These are phyloP conservation scores for Condylura cristata DNA, from an alignment of 2,113 vertebrate species.

Conservation along the genomic window DNA sequence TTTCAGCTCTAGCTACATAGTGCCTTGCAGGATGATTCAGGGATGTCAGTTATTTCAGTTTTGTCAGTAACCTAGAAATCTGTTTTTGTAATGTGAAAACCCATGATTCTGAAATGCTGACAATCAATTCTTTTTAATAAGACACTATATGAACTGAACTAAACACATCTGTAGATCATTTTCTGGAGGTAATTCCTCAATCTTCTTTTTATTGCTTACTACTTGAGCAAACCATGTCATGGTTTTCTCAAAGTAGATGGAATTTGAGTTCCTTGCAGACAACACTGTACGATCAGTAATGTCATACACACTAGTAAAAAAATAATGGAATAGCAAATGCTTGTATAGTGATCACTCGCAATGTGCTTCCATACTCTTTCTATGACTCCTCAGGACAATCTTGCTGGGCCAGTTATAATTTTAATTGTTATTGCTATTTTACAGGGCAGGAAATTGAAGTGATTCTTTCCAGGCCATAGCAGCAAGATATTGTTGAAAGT, in stretches of 20 bases:
- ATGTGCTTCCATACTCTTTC: not conserved
- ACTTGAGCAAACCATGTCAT: not conserved
- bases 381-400: not conserved
- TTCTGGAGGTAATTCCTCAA: not conserved
- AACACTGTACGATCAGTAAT: not conserved
- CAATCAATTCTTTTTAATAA: not conserved
- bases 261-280: conserved; percentile 22
- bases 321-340: not conserved
- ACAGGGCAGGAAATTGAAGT: not conserved
- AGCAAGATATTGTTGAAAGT: not conserved
- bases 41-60: not conserved
- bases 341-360: not conserved
- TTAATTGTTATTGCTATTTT: not conserved
- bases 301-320: not conserved
- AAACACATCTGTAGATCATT: conserved; percentile 32
- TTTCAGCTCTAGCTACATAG: not conserved
- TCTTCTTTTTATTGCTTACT: conserved; percentile 17
- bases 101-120: conserved; percentile 28
- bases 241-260: not conserved
- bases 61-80: not conserved
- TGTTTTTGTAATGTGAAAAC: conserved; percentile 14
- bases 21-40: not conserved
- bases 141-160: not conserved
- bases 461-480: not conserved
- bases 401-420: not conserved